Evolutionary conservation across 1,140 invertebrate species (phyloP).

Genomic region (Drosophila triauraria): DNA sequence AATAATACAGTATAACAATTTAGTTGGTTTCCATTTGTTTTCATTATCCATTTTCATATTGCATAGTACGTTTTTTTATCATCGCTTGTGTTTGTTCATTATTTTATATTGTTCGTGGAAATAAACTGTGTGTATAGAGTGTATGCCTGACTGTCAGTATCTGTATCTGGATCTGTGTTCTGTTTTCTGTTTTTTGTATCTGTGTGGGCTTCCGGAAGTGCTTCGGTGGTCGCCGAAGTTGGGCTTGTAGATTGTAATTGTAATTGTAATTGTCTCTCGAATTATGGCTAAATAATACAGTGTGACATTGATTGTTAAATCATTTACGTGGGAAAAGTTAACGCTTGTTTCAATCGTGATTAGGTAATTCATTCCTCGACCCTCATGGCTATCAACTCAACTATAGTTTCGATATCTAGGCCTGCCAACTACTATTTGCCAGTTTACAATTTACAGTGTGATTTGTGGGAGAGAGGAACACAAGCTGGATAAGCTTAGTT

Average conservation of each 20-base stretch:
- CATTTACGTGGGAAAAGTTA: conserved; percentile 81
- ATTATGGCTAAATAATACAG: conserved; percentile 72
- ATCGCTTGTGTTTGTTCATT: conserved; percentile 45
- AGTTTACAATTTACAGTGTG: conserved; percentile 77
- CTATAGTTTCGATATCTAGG: conserved; percentile 50
- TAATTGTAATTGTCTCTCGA: conserved; percentile 28
- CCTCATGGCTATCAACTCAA: conserved; percentile 45
- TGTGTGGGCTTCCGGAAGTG: conserved; percentile 9
- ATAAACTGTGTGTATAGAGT: conserved; percentile 49
- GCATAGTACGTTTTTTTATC: conserved; percentile 57
- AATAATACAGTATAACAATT: conserved; percentile 85
- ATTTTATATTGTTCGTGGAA: conserved; percentile 53
- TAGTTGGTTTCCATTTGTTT: conserved; percentile 68
- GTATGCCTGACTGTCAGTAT: conserved; percentile 39
- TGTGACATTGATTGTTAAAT: conserved; percentile 71
- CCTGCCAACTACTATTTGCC: conserved; percentile 57
- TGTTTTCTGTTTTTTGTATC: conserved; percentile 7
- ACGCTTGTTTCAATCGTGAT: conserved; percentile 61
- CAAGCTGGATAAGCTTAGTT: not conserved
- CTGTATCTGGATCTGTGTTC: conserved; percentile 3
- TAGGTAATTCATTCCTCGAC: conserved; percentile 30
- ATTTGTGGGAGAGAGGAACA: not conserved
- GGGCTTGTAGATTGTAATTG: conserved; percentile 36
- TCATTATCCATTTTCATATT: conserved; percentile 59
- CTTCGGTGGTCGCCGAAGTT: conserved; percentile 50